Conservation (phyloP, 2,797 vertebrate species). For the Psittacula echo region DNA sequence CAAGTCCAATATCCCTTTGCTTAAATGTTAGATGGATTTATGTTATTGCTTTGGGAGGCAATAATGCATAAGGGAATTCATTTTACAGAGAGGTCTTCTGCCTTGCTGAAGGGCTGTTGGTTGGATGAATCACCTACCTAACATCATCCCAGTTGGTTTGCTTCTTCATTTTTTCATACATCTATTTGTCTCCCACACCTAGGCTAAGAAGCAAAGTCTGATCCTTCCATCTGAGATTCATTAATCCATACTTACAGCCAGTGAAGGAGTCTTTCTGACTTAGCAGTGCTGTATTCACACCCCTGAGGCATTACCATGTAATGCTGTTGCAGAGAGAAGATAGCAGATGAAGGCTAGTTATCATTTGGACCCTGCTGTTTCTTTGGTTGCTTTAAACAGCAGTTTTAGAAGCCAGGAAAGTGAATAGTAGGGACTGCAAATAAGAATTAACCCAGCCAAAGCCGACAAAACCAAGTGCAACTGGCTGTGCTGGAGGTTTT, state of each 20-base stretch:
- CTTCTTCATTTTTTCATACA: conserved; percentile 1
- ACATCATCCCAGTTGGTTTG: conserved; percentile 11
- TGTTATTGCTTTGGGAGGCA: conserved; percentile 72
- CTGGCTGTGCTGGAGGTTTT: not conserved
- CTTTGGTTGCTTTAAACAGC: not conserved
- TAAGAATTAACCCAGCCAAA: not conserved
- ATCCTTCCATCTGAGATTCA: not conserved
- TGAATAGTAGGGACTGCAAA: not conserved
- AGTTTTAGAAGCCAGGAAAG: not conserved
- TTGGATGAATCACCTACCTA: conserved; percentile 16
- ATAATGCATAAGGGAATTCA: conserved; percentile 67
- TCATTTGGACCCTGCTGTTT: not conserved
- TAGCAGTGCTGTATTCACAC: not conserved
- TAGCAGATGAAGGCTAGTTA: not conserved
- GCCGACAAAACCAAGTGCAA: not conserved
- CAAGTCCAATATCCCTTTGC: conserved; percentile 69
- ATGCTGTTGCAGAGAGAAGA: not conserved
- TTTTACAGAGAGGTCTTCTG: conserved; percentile 48
- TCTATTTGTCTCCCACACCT: not conserved
- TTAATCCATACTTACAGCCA: not conserved
- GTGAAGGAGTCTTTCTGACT: not conserved
- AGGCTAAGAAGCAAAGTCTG: not conserved
- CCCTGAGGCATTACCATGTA: not conserved
- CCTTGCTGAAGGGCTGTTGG: conserved; percentile 44
- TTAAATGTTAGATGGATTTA: conserved; percentile 79